Percentiles rank a stretch among this genome's conserved stretches.
phyloP scores from a whole-genome alignment of 2,888 invertebrate species.

The Steinernema carpocapsae region DNA sequence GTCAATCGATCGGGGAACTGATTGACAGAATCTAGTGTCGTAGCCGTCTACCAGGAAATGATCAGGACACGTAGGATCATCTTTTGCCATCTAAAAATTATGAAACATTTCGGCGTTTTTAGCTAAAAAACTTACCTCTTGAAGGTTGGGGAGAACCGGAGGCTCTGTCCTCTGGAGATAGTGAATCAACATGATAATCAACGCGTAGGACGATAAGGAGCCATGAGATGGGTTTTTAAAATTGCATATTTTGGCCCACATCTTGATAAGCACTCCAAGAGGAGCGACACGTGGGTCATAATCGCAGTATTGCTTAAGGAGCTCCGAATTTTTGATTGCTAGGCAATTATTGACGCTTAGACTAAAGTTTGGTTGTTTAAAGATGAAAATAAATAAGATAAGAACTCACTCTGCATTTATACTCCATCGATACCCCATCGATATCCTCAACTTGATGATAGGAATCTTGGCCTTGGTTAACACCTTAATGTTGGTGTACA shows the following conservation, averaged over 20 bases:
- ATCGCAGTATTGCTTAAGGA: constrained; percentile 72
- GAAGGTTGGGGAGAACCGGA: constrained; percentile 74
- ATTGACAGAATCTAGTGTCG: constrained; percentile 1
- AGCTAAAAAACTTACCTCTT: constrained; percentile 71
- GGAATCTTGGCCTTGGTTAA: constrained; percentile 73
- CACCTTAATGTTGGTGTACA: not conserved
- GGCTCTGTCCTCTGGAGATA: constrained; percentile 73
- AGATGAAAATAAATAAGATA: not conserved
- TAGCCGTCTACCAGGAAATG: not conserved
- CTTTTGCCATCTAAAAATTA: not conserved
- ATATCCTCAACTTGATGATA: constrained; percentile 74
- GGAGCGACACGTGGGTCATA: constrained; percentile 72
- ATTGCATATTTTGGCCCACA: constrained; percentile 72
- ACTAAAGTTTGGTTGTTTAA: constrained; percentile 38
- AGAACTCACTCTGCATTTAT: constrained; percentile 73
- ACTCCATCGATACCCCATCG: constrained; percentile 66
- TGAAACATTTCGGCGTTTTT: constrained; percentile 66
- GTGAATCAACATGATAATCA: constrained; percentile 74
- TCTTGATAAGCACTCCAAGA: constrained; percentile 69
- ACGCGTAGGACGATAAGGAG: constrained; percentile 75
- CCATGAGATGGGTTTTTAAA: constrained; percentile 75
- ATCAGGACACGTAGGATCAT: not conserved
- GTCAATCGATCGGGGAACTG: not conserved
- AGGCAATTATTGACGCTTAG: constrained; percentile 75
- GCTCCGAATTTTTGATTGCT: constrained; percentile 73